phyloP scores from a whole-genome alignment of 1,140 invertebrate species.

The Drosophila bocki region DNA sequence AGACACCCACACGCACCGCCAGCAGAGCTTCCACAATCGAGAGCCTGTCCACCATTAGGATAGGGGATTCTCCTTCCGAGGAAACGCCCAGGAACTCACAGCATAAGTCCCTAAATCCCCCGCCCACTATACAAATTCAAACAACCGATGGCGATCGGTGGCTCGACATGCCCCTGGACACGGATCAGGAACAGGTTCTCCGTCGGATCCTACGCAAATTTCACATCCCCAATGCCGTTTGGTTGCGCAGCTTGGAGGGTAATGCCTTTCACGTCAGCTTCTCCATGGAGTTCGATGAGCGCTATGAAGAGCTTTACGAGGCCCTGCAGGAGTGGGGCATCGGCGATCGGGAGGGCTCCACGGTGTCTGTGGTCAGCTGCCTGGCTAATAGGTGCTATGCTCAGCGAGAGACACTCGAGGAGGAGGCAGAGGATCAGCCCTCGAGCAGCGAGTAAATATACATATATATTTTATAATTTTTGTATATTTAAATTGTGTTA shows the following conservation, averaged over 20 bases:
- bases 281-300: slow-evolving; percentile 83
- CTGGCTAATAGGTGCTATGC: slow-evolving; percentile 69
- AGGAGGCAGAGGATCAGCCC: slow-evolving; percentile 7
- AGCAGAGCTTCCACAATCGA: slow-evolving; percentile 20
- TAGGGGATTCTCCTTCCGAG: neutral
- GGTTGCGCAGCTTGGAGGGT: slow-evolving; percentile 69
- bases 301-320: slow-evolving; percentile 85
- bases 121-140: slow-evolving; percentile 35
- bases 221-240: slow-evolving; percentile 75
- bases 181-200: slow-evolving; percentile 76
- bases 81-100: neutral
- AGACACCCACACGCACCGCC: neutral
- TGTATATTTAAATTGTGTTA: neutral
- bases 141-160: slow-evolving; percentile 28
- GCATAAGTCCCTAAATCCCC: neutral
- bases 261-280: slow-evolving; percentile 84
- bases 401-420: slow-evolving; percentile 16
- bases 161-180: slow-evolving; percentile 57
- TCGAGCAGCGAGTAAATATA: slow-evolving; percentile 50
- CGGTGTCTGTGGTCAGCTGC: slow-evolving; percentile 85
- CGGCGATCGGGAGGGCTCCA: slow-evolving; percentile 84
- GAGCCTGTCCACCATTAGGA: slow-evolving; percentile 24
- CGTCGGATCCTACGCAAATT: slow-evolving; percentile 75
- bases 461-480: too few species aligned
- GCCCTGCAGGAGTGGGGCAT: slow-evolving; percentile 85